Conservation (phyloP, 1,140 invertebrate species). For the Chironomus tepperi region DNA sequence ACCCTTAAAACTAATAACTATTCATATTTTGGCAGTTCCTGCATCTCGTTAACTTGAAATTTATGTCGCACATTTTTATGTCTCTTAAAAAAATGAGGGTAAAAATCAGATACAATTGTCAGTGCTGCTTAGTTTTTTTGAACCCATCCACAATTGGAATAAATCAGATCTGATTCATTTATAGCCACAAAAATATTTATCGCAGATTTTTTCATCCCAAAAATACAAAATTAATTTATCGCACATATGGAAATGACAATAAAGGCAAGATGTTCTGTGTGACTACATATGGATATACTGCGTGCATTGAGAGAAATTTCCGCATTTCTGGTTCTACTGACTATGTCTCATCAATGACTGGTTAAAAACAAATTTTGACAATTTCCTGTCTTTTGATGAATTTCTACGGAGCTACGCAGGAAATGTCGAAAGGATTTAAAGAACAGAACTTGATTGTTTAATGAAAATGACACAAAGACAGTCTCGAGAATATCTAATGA, state of each 20-base stretch:
- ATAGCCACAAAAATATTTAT: conserved; percentile 10
- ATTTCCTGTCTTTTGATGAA: too few species aligned
- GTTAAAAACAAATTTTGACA: too few species aligned
- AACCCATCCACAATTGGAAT: background rate
- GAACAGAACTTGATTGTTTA: background rate
- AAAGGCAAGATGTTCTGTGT: too few species aligned
- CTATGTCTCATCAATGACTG: too few species aligned
- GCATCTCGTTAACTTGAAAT: background rate
- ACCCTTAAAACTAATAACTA: background rate
- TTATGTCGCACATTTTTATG: background rate
- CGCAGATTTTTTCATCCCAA: background rate
- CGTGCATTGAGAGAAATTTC: too few species aligned
- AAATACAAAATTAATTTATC: background rate
- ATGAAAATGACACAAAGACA: background rate
- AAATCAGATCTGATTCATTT: background rate
- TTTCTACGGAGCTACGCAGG: too few species aligned
- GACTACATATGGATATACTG: too few species aligned
- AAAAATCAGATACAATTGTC: background rate
- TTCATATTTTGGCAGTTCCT: background rate
- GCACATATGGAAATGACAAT: background rate
- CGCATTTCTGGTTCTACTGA: too few species aligned
- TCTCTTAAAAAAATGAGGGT: background rate
- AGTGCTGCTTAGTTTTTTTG: background rate
- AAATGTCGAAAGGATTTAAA: background rate
- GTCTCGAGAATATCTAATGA: background rate